These are phyloP conservation scores for Notocelia uddmanniana DNA, from an alignment of 2,888 invertebrate species.

Conservation along the genomic window DNA sequence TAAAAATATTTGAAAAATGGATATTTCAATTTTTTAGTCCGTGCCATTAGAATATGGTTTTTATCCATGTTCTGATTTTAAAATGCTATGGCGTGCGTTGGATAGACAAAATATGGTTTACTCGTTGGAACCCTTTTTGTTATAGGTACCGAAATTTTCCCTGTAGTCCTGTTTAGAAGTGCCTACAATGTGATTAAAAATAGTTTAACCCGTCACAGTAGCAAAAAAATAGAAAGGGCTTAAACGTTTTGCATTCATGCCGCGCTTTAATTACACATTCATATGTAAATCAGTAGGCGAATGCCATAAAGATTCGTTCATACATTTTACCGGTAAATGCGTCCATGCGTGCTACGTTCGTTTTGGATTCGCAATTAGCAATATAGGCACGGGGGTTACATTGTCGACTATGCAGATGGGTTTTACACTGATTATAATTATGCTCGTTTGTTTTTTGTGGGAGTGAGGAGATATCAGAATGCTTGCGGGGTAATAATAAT, in stretches of 20 bases:
- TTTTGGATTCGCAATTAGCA: slow-evolving; percentile 79
- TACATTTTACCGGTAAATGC: slow-evolving; percentile 73
- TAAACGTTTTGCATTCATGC: slow-evolving; percentile 73
- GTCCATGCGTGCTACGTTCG: slow-evolving; percentile 78
- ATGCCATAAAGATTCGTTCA: slow-evolving; percentile 79
- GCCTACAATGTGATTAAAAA: too few relatives aligned
- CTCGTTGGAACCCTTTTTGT: neutral
- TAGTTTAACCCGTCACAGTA: slow-evolving; percentile 48
- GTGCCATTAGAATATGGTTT: slow-evolving; percentile 34
- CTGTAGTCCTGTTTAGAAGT: neutral
- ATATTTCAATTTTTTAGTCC: slow-evolving; percentile 35
- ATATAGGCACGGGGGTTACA: slow-evolving; percentile 70
- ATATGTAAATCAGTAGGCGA: slow-evolving; percentile 81
- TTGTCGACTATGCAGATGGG: slow-evolving; percentile 55
- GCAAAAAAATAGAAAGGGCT: slow-evolving; percentile 54
- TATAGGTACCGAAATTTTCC: neutral
- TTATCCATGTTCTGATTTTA: slow-evolving; percentile 32
- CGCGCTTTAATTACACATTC: slow-evolving; percentile 84
- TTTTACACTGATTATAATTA: slow-evolving; percentile 41
- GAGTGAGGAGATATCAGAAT: neutral
- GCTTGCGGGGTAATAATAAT: neutral
- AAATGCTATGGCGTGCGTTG: slow-evolving; percentile 18
- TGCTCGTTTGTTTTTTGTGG: slow-evolving; percentile 33
- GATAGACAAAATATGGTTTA: slow-evolving; percentile 3
- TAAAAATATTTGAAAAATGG: slow-evolving; percentile 39